Evolutionary conservation across 2,888 invertebrate species (phyloP), one percentile per base, ranked within the genome.

Genomic region (Tinea semifulvella): DNA sequence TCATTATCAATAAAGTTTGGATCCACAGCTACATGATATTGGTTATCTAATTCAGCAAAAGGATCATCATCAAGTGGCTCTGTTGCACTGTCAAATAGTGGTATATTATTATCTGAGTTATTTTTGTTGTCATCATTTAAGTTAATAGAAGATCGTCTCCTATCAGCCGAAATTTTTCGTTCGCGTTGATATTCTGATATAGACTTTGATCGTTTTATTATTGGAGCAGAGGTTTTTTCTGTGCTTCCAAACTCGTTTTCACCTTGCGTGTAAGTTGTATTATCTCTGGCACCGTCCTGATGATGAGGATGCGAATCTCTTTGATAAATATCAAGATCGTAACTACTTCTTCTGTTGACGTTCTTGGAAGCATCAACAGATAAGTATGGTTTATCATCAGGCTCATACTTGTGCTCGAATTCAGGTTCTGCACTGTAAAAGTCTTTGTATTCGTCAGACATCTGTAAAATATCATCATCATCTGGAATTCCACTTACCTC

Each of bases 11-110:
- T 65, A 49, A 76, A 77, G 48, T 63, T 71, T 49, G 62, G 75
- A 50, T 79, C 79, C n/a, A 80, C 79, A 45, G 68, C 71, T 19
- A 80, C 77, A 68, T 79, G 80, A 51, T 80, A 80, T 46, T 80
- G 80, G 27, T 63, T 69, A 52, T 80, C 80, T 43, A 79, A 53
- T 53, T 76, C 80, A 46, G 70, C 79, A 59, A 80, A 80, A 31
- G 76, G 69, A 51, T 79, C 73, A 13, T 77, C 76, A 16, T 68
- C 71, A 1, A 69, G 20, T n/a, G 63, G 62, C 27, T 68, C 66
- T 47, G 55, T 45, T 52, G 63, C 65, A 10, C 59, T 44, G 43
- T 68, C 61, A 63, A 77, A 80, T 5, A 70, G 53, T n/a, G 66
- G 67, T 26, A 54, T 14, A 3, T 56, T 49, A 43, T 38, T 48